Conservation (phyloP, 2,113 vertebrate species). For the Mus spicilegus region DNA sequence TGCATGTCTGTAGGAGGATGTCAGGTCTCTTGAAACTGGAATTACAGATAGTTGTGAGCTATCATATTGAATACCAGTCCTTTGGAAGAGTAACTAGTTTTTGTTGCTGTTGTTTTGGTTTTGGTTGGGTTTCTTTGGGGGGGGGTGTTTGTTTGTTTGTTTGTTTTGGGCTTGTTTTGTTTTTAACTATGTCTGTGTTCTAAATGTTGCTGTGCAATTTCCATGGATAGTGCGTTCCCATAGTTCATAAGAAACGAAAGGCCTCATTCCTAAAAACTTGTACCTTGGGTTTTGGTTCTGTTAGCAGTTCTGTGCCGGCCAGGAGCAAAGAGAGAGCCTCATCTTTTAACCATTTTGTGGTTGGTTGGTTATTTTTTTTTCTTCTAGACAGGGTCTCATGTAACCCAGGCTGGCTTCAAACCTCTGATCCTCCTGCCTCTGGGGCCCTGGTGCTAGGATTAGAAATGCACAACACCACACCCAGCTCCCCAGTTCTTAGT, state of each 20-base stretch:
- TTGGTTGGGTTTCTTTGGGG: background rate
- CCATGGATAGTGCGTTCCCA: background rate
- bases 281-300: background rate
- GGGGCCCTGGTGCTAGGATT: background rate
- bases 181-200: background rate
- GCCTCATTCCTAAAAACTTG: background rate
- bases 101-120: background rate
- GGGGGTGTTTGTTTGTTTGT: background rate
- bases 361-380: background rate
- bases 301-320: background rate
- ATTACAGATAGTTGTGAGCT: background rate
- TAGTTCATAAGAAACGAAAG: background rate
- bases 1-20: background rate
- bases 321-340: background rate
- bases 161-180: background rate
- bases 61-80: background rate
- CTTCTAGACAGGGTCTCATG: background rate
- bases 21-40: background rate
- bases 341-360: background rate
- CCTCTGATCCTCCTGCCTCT: background rate
- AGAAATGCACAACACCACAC: background rate
- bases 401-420: background rate
- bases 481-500: background rate
- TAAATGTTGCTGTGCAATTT: slow-evolving; percentile 32
- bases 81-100: background rate